Evolutionary conservation across 2,888 invertebrate genomes (phyloP).

Genomic region (Apamea sordens): DNA sequence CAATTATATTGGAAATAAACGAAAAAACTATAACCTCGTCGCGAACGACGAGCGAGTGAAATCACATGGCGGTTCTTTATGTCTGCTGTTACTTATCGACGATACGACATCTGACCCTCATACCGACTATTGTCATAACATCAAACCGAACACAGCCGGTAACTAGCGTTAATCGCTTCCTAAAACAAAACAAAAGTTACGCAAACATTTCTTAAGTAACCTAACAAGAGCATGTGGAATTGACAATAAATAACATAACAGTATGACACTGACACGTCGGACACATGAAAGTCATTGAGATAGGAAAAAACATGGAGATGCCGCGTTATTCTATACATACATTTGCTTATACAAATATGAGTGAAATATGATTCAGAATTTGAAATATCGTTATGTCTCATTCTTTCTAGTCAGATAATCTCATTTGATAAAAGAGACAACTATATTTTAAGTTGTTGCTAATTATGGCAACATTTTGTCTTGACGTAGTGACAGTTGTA

Average conservation of each 20-base stretch:
- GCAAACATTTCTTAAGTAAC: constrained; percentile 70
- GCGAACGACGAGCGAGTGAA: constrained; percentile 45
- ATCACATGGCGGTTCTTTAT: constrained; percentile 65
- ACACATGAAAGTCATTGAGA: too few relatives aligned
- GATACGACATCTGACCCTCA: constrained; percentile 82
- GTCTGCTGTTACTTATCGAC: constrained; percentile 74
- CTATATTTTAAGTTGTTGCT: too few relatives aligned
- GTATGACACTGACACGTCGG: background rate
- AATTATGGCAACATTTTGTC: too few relatives aligned
- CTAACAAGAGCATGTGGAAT: constrained; percentile 61
- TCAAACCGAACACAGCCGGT: constrained; percentile 68
- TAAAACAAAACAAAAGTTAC: constrained; percentile 56
- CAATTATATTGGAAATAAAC: constrained; percentile 66
- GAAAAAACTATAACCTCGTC: constrained; percentile 69
- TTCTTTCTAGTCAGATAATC: too few relatives aligned
- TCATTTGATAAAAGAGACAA: too few relatives aligned
- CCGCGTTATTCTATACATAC: too few relatives aligned
- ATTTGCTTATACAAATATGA: too few relatives aligned
- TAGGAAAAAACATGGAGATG: too few relatives aligned
- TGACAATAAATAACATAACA: constrained; percentile 51
- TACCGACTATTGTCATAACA: constrained; percentile 72
- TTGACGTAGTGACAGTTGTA: too few relatives aligned
- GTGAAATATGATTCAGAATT: too few relatives aligned
- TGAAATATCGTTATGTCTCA: too few relatives aligned
- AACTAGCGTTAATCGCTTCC: constrained; percentile 51